Percentiles rank a stretch among this genome's conserved stretches.
These are phyloP conservation scores for Drosophila emarginata DNA, from an alignment of 2,888 invertebrate species.

Conservation along the genomic window DNA sequence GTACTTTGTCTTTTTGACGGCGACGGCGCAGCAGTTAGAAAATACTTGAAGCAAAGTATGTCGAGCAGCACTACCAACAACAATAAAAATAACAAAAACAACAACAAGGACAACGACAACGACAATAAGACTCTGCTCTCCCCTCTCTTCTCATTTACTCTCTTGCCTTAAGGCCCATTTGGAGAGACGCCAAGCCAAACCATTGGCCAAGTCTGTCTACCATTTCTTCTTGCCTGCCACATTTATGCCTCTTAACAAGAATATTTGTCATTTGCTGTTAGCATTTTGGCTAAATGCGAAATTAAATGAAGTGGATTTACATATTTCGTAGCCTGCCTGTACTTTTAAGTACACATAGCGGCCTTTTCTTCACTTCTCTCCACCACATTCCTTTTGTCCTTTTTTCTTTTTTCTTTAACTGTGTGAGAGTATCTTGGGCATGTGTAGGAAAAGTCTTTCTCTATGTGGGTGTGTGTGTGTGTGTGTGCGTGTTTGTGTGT, in stretches of 20 bases:
- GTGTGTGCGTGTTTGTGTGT: slow-evolving; percentile 45
- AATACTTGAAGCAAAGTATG: slow-evolving; percentile 72
- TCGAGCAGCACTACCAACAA: slow-evolving; percentile 62
- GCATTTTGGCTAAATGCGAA: slow-evolving; percentile 79
- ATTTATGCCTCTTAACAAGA: slow-evolving; percentile 73
- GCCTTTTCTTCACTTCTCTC: not conserved
- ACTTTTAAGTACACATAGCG: slow-evolving; percentile 71
- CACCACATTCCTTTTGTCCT: slow-evolving; percentile 1
- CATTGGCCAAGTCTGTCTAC: slow-evolving; percentile 25
- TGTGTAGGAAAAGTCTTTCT: slow-evolving; percentile 64
- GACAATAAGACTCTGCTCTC: slow-evolving; percentile 2
- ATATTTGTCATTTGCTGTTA: slow-evolving; percentile 79
- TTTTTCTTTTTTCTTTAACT: slow-evolving; percentile 19
- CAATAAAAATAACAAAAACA: slow-evolving; percentile 33
- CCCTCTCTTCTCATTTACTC: not conserved
- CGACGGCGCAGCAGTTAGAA: slow-evolving; percentile 61
- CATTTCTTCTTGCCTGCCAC: slow-evolving; percentile 38
- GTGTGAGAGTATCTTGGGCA: slow-evolving; percentile 47
- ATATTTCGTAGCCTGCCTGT: slow-evolving; percentile 69
- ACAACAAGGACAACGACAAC: slow-evolving; percentile 19
- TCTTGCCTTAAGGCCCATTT: slow-evolving; percentile 44
- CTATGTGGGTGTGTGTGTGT: slow-evolving; percentile 7
- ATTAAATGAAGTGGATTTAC: slow-evolving; percentile 79
- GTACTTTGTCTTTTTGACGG: slow-evolving; percentile 78
- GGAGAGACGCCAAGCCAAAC: slow-evolving; percentile 60